Evolutionary conservation across 1,140 invertebrate species (phyloP), one percentile per base, ranked within the genome.

Genomic region (Zophobas morio): DNA sequence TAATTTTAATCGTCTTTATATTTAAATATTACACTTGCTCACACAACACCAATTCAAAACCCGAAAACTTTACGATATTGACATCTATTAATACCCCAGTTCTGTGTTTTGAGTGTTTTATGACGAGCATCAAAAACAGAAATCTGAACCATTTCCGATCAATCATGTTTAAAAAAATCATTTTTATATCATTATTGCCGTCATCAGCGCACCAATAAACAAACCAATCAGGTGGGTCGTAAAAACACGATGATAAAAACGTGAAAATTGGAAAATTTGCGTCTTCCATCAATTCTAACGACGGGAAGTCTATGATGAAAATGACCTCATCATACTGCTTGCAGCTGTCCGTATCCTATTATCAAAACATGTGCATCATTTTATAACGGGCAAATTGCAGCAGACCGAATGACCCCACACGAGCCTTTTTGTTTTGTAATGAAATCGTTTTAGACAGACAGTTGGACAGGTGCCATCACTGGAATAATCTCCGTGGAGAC

Each of bases 391-490:
- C 57, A 33, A 39, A 39, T 32, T 57, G 54, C 60, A 66, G 37
- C 60, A 66, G 60, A 66, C 39, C 60, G 60, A 66, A 40, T 66
- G 39, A 66, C 60, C 60, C 60, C 60, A 46, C 37, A 40, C 8
- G 39, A 3, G 6, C 33, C 33, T 66, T 66, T 66, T 66, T 66
- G 60, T 66, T 46, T 66, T 66, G 40, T 42, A 37, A 66, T 46
- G n/a, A 39, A 66, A 8, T 66, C 60, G 60, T 42, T 66, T 66
- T 66, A 66, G 60, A 66, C 63, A 73, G 74, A 40, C 51, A 74
- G 79, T 79, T 70, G 70, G 70, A 72, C 46, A 53, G 6, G 40
- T 60, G 57, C 36, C 46, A 74, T 63, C 6, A 54, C 37, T n/a
- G 47, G 33, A 51, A 70, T 54, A 35, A 78, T 39, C 53, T 76